These are phyloP conservation scores for Stegostoma tigrinum DNA, from an alignment of 2,113 vertebrate species.

Conservation along the genomic window DNA sequence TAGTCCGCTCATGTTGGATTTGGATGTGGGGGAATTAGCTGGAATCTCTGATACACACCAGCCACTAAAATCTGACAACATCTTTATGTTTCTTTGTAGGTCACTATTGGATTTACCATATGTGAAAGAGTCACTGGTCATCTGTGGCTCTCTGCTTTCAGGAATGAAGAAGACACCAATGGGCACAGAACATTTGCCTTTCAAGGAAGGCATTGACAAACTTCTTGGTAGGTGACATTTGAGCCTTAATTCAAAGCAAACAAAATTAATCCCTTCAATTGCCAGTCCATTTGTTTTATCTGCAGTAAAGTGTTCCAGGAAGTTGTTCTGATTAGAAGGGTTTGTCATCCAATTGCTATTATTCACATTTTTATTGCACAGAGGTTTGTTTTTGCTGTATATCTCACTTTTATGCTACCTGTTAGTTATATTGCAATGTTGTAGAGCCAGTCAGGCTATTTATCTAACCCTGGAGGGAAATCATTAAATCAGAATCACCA, in stretches of 20 bases:
- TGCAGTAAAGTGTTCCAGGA: not conserved
- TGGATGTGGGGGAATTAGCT: not conserved
- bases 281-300: not conserved
- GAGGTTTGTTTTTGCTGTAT: not conserved
- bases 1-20: not conserved
- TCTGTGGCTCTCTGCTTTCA: constrained; percentile 40
- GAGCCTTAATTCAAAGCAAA: not conserved
- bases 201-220: constrained; percentile 43
- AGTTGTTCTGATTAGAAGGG: not conserved
- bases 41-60: not conserved
- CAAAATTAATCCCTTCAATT: not conserved
- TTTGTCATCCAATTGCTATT: not conserved
- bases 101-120: constrained; percentile 45
- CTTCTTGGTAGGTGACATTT: constrained; percentile 17
- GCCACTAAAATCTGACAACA: not conserved
- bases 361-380: not conserved
- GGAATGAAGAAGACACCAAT: constrained; percentile 43
- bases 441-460: not conserved
- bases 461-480: not conserved
- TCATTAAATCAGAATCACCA: not conserved
- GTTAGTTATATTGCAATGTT: not conserved
- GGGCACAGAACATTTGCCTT: constrained; percentile 40
- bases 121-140: constrained; percentile 43
- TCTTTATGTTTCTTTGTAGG: constrained; percentile 43
- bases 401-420: not conserved